Evolutionary conservation across 2,888 invertebrate species (phyloP).

Genomic region (Eustalomyia histrio): DNA sequence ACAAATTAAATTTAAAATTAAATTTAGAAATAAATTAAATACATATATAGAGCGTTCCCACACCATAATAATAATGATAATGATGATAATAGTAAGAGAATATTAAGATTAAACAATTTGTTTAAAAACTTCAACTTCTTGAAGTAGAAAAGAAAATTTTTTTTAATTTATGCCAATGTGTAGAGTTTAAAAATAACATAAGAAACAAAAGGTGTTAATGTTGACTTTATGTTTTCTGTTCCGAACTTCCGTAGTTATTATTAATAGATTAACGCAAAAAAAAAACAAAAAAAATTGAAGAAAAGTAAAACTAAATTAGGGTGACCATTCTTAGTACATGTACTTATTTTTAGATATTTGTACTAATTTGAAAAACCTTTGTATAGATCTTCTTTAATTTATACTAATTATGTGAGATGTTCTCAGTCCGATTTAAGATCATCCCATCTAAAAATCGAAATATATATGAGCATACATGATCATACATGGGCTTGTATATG

Average conservation of each 20-base stretch:
- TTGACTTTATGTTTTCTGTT: constrained; percentile 7
- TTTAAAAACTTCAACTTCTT: not conserved
- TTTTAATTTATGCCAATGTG: too few relatives aligned
- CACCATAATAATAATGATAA: constrained; percentile 7
- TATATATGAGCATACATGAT: too few relatives aligned
- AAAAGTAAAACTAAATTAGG: not conserved
- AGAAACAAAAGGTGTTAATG: constrained; percentile 28
- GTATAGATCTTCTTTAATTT: too few relatives aligned
- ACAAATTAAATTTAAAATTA: not conserved
- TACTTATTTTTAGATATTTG: too few relatives aligned
- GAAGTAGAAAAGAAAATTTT: not conserved
- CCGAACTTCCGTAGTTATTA: constrained; percentile 49
- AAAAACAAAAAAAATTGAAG: not conserved
- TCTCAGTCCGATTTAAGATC: too few relatives aligned
- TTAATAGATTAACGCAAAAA: constrained; percentile 24
- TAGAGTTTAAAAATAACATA: not conserved
- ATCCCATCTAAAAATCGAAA: too few relatives aligned
- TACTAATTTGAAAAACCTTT: too few relatives aligned
- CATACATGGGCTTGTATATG: too few relatives aligned
- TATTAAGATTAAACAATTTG: not conserved
- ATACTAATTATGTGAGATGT: too few relatives aligned
- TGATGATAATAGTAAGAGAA: not conserved
- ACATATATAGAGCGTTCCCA: not conserved
- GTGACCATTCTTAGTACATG: too few relatives aligned
- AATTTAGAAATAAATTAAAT: not conserved